Evolutionary conservation across 2,113 vertebrate species (phyloP).

Genomic region (Pipra filicauda): DNA sequence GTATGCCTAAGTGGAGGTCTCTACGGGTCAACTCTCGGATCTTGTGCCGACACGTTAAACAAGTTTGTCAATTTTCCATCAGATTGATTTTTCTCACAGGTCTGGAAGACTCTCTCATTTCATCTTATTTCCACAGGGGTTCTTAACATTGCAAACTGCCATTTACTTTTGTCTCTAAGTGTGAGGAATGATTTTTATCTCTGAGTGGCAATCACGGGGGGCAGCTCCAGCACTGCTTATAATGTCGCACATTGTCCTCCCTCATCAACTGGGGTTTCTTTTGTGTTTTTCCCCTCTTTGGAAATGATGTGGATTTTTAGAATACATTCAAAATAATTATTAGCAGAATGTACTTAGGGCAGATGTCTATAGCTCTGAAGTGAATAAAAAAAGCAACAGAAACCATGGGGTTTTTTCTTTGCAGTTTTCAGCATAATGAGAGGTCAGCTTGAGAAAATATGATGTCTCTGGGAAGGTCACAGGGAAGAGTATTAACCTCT

Average conservation of each 20-base stretch:
- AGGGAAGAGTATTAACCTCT: slow-evolving; percentile 57
- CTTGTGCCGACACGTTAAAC: slow-evolving; percentile 77
- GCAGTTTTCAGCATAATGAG: slow-evolving; percentile 43
- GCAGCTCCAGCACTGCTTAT: slow-evolving; percentile 44
- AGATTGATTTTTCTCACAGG: slow-evolving; percentile 85
- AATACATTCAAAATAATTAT: slow-evolving; percentile 54
- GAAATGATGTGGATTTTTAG: slow-evolving; percentile 49
- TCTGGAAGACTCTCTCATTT: slow-evolving; percentile 77
- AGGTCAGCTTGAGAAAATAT: slow-evolving; percentile 56
- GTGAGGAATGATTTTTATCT: slow-evolving; percentile 73
- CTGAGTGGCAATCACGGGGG: slow-evolving; percentile 48
- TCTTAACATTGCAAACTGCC: slow-evolving; percentile 77
- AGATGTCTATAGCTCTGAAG: slow-evolving; percentile 46
- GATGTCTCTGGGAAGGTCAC: slow-evolving; percentile 38
- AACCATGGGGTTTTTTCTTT: slow-evolving; percentile 10
- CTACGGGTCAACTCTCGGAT: slow-evolving; percentile 77
- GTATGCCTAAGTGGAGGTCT: slow-evolving; percentile 77
- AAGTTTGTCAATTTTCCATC: slow-evolving; percentile 85
- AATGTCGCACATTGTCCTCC: not conserved
- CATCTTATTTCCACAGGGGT: slow-evolving; percentile 75
- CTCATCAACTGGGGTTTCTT: slow-evolving; percentile 27
- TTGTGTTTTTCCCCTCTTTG: slow-evolving; percentile 20
- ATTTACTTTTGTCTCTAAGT: slow-evolving; percentile 74
- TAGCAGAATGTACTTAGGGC: slow-evolving; percentile 33
- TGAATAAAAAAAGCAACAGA: slow-evolving; percentile 37